Evolutionary conservation across 2,888 invertebrate genomes (phyloP), one percentile per base, ranked within the genome.

Genomic region (Thera obeliscata): DNA sequence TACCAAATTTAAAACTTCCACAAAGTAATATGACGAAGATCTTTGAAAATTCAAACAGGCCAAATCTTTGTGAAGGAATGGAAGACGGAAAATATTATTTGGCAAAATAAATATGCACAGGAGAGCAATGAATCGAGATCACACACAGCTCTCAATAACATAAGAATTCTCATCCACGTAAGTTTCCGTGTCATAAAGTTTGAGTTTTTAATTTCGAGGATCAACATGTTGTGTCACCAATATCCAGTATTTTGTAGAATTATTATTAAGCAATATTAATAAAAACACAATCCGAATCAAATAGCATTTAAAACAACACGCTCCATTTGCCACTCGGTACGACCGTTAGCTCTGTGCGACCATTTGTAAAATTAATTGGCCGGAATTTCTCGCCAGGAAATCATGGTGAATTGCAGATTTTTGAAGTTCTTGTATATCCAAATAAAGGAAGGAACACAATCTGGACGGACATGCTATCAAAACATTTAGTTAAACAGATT

Each of bases 341-440:
- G 58, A 52, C 79, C 76, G 80, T 76, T 78, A 77, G 61, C 64
- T 72, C 64, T 65, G 69, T 68, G 72, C 77, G 76, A 76, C 71
- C 66, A 74, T 66, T 76, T 70, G 68, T 64, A 72, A 70, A 73
- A 66, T 67, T 72, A 76, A 74, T 74, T 77, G 75, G 66, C 69
- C 64, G 69, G 56, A 67, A 65, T 70, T 67, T 66, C 54, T 68
- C 61, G 61, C 35, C 55, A 61, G 66, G 58, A 69, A 69, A 66
- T 67, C 64, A 60, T 56, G 12, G 56, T 33, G 61, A 56, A 50
- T 56, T 64, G 9, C 61, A 50, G 8, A 48, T 52, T 46, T 61
- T 46, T 56, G 56, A 57, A 41, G 9, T 58, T 56, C 33, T 49
- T 46, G 56, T 35, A n/a, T 35, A 64, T 52, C 57, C 54, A 22